A percentile compares a stretch with the other conserved stretches of the same genome.
These are phyloP conservation scores for Atherix ibis DNA, from an alignment of 2,888 invertebrate species.

Conservation along the genomic window DNA sequence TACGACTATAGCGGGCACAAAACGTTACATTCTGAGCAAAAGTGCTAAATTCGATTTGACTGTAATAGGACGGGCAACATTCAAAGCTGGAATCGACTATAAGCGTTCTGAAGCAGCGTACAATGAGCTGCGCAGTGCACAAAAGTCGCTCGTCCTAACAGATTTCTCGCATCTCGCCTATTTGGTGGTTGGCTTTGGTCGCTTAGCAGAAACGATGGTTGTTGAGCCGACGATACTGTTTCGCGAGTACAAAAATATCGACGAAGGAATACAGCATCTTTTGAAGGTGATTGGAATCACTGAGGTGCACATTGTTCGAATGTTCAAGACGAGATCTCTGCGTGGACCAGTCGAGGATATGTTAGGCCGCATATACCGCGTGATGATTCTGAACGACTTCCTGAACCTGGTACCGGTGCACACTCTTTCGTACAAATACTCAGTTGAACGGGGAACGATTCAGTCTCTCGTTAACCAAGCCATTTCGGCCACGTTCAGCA, in stretches of 20 bases:
- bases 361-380: slow-evolving; percentile 65
- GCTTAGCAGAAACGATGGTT: slow-evolving; percentile 49
- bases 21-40: slow-evolving; percentile 23
- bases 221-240: slow-evolving; percentile 27
- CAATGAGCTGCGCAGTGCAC: slow-evolving; percentile 54
- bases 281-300: slow-evolving; percentile 61
- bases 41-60: slow-evolving; percentile 42
- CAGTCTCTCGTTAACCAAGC: slow-evolving; percentile 60
- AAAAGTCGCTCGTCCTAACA: slow-evolving; percentile 58
- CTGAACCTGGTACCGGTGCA: slow-evolving; percentile 52
- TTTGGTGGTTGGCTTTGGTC: slow-evolving; percentile 40
- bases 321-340: slow-evolving; percentile 49
- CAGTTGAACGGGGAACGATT: slow-evolving; percentile 59
- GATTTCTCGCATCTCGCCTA: slow-evolving; percentile 77
- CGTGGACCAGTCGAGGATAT: slow-evolving; percentile 33
- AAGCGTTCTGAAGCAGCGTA: slow-evolving; percentile 53
- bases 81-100: slow-evolving; percentile 73
- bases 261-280: slow-evolving; percentile 48
- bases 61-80: slow-evolving; percentile 61
- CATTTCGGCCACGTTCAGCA: slow-evolving; percentile 56
- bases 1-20: slow-evolving; percentile 5
- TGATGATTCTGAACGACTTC: slow-evolving; percentile 68
- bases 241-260: slow-evolving; percentile 44
- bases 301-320: slow-evolving; percentile 51
- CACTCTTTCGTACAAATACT: slow-evolving; percentile 52